A percentile compares a stretch with the other conserved stretches of the same genome.
Conservation (phyloP, 2,888 invertebrate species). For the Brachyptera putata region DNA sequence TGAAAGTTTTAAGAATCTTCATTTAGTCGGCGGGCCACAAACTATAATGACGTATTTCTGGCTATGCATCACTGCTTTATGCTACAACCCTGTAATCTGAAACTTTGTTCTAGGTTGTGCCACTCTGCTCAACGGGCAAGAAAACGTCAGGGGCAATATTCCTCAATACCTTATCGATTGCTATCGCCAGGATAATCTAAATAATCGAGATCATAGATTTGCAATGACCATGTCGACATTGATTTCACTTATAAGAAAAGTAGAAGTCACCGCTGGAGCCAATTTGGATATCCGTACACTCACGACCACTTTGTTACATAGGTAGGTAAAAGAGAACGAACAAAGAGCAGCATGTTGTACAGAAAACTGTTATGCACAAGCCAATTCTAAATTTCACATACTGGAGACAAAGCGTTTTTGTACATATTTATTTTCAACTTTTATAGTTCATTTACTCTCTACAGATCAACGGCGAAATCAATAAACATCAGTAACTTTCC, state of each 20-base stretch:
- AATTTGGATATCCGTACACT: constrained; percentile 54
- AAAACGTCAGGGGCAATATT: constrained; percentile 41
- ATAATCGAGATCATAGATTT: constrained; percentile 43
- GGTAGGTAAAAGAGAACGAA: constrained; percentile 44
- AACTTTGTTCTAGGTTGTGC: too few species aligned
- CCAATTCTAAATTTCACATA: constrained; percentile 7
- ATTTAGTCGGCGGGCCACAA: too few species aligned
- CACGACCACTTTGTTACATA: constrained; percentile 54
- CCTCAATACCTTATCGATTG: constrained; percentile 57
- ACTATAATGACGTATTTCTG: too few species aligned
- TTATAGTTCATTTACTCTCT: too few species aligned
- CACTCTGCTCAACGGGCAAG: neutral
- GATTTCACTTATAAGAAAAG: constrained; percentile 57
- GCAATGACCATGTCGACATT: constrained; percentile 57
- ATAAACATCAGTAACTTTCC: too few species aligned
- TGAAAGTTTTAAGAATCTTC: too few species aligned
- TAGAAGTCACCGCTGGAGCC: constrained; percentile 52
- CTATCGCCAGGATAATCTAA: constrained; percentile 51
- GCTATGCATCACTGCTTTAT: too few species aligned
- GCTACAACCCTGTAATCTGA: too few species aligned
- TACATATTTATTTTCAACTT: too few species aligned
- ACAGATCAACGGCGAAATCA: too few species aligned
- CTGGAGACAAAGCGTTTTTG: neutral
- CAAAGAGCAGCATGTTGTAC: neutral
- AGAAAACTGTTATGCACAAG: neutral